Percentiles rank a stretch among this genome's conserved stretches.
These are phyloP conservation scores for Bombus picipes DNA, from an alignment of 1,140 invertebrate genomes.

Conservation along the genomic window DNA sequence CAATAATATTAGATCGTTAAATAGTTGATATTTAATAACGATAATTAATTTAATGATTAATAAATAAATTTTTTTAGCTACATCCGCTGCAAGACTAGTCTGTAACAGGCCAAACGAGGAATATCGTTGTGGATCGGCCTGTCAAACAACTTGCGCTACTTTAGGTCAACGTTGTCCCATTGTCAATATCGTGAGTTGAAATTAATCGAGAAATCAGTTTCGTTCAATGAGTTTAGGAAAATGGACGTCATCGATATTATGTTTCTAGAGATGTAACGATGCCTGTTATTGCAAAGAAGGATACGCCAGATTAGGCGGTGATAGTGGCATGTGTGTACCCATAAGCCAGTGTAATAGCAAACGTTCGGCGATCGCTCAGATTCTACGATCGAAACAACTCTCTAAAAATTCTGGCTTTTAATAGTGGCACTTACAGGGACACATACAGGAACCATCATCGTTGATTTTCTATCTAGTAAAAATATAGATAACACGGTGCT, in stretches of 20 bases:
- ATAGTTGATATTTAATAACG: too few species aligned
- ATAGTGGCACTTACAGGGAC: too few species aligned
- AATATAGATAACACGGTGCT: not conserved
- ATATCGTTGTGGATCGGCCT: conserved; percentile 42
- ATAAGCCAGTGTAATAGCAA: not conserved
- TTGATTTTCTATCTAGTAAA: not conserved
- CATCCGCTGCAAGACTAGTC: rapidly evolving
- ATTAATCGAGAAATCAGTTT: not conserved
- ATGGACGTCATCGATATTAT: not conserved
- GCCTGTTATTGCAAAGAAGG: conserved; percentile 38
- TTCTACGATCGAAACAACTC: too few species aligned
- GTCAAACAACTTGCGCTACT: conserved; percentile 35
- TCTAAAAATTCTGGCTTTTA: not conserved
- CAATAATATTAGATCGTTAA: too few species aligned
- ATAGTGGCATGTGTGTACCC: not conserved
- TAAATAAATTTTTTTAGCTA: conserved; percentile 2
- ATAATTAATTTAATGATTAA: too few species aligned
- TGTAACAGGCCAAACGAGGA: conserved; percentile 39
- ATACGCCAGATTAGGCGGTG: not conserved
- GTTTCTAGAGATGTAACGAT: conserved; percentile 52
- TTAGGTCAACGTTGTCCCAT: conserved; percentile 13
- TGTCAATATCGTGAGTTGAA: conserved; percentile 32
- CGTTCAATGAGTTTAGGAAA: not conserved
- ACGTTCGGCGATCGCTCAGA: not conserved
- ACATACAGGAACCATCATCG: not conserved